Conservation (phyloP, 2,888 invertebrate species). For the Mythimna impura region DNA sequence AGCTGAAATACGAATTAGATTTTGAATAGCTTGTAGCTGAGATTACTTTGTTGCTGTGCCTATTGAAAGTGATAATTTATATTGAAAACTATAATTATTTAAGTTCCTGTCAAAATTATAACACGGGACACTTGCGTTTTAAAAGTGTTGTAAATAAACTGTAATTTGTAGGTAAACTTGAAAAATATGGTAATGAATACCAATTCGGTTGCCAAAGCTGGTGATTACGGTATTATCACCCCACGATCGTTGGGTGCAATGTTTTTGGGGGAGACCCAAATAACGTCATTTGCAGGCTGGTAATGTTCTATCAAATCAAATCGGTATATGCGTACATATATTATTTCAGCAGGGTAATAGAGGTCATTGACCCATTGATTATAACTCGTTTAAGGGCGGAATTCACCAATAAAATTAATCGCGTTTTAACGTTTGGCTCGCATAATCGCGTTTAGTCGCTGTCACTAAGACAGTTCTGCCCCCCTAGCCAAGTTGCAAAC, state of each 20-base stretch:
- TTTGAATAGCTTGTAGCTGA: neutral
- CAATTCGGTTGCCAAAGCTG: conserved; percentile 23
- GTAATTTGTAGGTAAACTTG: conserved; percentile 29
- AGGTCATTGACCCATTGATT: neutral
- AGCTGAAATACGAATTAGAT: neutral
- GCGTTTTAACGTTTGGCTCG: no score
- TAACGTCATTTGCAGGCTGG: conserved; percentile 14
- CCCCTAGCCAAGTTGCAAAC: no score
- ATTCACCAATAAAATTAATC: no score
- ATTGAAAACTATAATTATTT: neutral
- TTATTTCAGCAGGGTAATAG: neutral
- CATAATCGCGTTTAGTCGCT: no score
- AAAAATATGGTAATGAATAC: conserved; percentile 50
- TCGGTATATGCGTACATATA: neutral
- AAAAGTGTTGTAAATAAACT: conserved; percentile 23
- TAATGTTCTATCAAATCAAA: conserved; percentile 8
- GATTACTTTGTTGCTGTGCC: neutral
- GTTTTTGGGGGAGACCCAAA: conserved; percentile 1
- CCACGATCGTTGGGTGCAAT: conserved; percentile 54
- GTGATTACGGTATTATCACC: conserved; percentile 46
- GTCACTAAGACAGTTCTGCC: no score
- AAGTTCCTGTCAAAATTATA: neutral
- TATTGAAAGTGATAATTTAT: neutral
- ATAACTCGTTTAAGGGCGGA: no score
- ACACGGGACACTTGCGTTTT: neutral